A percentile compares a stretch with the other conserved stretches of the same genome.
Conservation (phyloP, 2,888 invertebrate genomes). For the Drosophila ustulata region DNA sequence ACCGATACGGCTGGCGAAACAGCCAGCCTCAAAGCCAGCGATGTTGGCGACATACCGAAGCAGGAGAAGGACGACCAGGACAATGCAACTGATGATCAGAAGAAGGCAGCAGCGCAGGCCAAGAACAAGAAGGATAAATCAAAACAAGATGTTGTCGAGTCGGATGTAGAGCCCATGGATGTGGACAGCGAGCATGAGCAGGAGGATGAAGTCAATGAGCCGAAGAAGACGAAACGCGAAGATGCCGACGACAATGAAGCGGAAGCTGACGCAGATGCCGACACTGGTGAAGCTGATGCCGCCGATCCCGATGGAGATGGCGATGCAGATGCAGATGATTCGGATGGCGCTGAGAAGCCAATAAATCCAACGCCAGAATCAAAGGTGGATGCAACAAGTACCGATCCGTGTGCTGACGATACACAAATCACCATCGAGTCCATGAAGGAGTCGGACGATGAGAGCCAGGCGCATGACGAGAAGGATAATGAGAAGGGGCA, state of each 20-base stretch:
- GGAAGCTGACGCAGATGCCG: not conserved
- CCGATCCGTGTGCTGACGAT: conserved; percentile 48
- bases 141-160: conserved; percentile 9
- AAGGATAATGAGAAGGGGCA: conserved; percentile 38
- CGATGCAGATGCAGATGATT: conserved; percentile 32
- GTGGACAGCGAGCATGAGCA: conserved; percentile 39
- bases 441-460: conserved; percentile 66
- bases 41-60: not conserved
- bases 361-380: conserved; percentile 8
- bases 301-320: conserved; percentile 24
- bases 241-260: conserved; percentile 2
- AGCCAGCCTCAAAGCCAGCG: conserved; percentile 1
- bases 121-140: conserved; percentile 6
- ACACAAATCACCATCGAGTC: conserved; percentile 72
- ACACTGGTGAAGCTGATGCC: conserved; percentile 5
- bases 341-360: conserved; percentile 25
- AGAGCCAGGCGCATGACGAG: conserved; percentile 47
- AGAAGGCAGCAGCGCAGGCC: not conserved
- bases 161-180: conserved; percentile 47
- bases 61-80: not conserved
- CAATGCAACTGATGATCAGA: conserved; percentile 1
- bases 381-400: conserved; percentile 25
- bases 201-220: conserved; percentile 4
- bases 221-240: conserved; percentile 14
- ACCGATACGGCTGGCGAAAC: conserved; percentile 1